phyloP scores from a whole-genome alignment of 2,888 invertebrate genomes.

The Ophion costatus region DNA sequence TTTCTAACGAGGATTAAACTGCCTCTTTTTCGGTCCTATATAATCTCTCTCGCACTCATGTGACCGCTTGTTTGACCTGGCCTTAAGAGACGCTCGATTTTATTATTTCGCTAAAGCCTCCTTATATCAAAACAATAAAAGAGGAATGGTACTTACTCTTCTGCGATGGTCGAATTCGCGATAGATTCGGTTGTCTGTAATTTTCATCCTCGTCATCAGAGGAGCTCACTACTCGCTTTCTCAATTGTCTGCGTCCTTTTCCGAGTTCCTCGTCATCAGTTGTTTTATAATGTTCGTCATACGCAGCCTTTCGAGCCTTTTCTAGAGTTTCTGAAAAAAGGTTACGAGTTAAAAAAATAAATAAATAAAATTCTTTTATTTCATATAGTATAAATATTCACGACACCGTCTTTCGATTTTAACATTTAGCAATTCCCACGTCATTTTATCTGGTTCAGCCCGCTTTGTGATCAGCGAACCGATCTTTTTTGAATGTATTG shows the following conservation, averaged over 20 bases:
- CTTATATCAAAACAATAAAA: slow-evolving; percentile 8
- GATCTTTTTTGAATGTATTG: slow-evolving; percentile 22
- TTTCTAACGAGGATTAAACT: slow-evolving; percentile 5
- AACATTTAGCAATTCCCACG: slow-evolving; percentile 28
- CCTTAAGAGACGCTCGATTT: slow-evolving; percentile 16
- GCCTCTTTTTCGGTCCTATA: not conserved
- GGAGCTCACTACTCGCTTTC: slow-evolving; percentile 37
- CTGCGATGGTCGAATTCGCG: slow-evolving; percentile 12
- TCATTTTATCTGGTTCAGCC: slow-evolving; percentile 29
- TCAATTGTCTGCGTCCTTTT: slow-evolving; percentile 38
- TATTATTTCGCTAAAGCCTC: slow-evolving; percentile 13
- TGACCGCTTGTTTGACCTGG: slow-evolving; percentile 2
- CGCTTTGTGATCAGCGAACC: slow-evolving; percentile 17
- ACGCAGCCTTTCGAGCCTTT: slow-evolving; percentile 40
- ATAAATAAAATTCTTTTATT: slow-evolving; percentile 15
- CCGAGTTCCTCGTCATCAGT: slow-evolving; percentile 52
- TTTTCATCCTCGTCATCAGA: slow-evolving; percentile 37
- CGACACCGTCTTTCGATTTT: slow-evolving; percentile 22
- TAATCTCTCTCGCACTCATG: slow-evolving; percentile 9
- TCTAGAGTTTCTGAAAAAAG: slow-evolving; percentile 26
- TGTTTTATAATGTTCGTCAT: slow-evolving; percentile 46
- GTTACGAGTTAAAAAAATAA: slow-evolving; percentile 19
- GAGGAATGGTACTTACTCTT: slow-evolving; percentile 16
- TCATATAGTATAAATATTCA: slow-evolving; percentile 9
- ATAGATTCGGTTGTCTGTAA: slow-evolving; percentile 6